These are phyloP conservation scores for Zoanthus sociatus DNA, from an alignment of 92 coral and sea anemone genomes.

Conservation along the genomic window DNA sequence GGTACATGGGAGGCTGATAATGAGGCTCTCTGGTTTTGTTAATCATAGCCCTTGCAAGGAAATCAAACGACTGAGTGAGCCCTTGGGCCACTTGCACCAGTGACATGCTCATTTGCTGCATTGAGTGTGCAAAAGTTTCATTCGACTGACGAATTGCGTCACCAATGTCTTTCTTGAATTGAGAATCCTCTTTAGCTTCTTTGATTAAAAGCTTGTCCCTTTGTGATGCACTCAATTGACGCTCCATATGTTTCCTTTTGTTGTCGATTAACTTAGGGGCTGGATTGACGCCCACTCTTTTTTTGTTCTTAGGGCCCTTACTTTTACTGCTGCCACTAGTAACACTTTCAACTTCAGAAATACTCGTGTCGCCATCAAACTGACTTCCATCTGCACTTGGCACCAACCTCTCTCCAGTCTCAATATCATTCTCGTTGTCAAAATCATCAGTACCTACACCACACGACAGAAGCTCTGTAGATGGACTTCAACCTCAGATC, in stretches of 20 bases:
- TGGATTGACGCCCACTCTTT: conserved; percentile 50
- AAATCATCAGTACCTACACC: conserved; percentile 58
- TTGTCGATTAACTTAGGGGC: conserved; percentile 67
- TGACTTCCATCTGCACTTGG: not conserved
- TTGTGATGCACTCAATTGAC: conserved; percentile 67
- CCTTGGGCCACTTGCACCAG: conserved; percentile 55
- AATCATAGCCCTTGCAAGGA: not conserved
- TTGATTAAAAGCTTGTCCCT: conserved; percentile 63
- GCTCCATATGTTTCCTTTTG: conserved; percentile 66
- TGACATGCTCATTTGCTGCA: conserved; percentile 70
- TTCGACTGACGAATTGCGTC: conserved; percentile 64
- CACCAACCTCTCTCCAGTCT: too few species aligned
- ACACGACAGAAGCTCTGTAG: conserved; percentile 60
- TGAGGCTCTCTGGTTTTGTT: too few species aligned
- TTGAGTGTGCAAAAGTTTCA: conserved; percentile 59
- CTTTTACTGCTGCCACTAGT: conserved; percentile 50
- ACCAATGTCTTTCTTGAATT: conserved; percentile 58
- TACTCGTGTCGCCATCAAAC: not conserved
- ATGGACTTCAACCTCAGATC: conserved; percentile 64
- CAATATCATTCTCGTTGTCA: not conserved
- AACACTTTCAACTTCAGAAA: conserved; percentile 4
- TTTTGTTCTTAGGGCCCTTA: conserved; percentile 32
- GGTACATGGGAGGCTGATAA: too few species aligned
- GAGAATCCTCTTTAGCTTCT: conserved; percentile 61
- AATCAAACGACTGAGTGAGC: conserved; percentile 49